Conservation (phyloP, 2,113 vertebrate species). For the Eubucco bourcierii region DNA sequence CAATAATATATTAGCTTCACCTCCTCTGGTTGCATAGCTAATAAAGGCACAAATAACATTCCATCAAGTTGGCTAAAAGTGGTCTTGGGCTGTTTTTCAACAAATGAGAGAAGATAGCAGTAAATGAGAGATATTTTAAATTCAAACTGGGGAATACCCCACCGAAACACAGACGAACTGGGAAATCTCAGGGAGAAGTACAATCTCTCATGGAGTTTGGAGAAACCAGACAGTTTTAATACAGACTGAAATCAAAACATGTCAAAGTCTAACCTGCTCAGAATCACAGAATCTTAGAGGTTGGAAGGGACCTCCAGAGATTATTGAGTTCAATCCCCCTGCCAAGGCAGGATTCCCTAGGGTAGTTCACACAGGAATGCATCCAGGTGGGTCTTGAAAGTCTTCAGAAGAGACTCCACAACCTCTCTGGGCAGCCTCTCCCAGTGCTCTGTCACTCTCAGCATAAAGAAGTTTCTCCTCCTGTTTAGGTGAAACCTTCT, state of each 20-base stretch:
- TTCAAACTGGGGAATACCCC: not conserved
- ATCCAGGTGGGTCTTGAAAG: too few relatives aligned
- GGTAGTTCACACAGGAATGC: too few relatives aligned
- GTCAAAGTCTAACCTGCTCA: not conserved
- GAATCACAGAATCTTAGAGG: too few relatives aligned
- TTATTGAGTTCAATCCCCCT: too few relatives aligned
- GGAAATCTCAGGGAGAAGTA: not conserved
- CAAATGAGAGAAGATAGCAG: not conserved
- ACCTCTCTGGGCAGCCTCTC: too few relatives aligned
- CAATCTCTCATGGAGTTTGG: not conserved
- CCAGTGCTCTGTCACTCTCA: too few relatives aligned
- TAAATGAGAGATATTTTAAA: not conserved
- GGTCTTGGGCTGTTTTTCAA: not conserved
- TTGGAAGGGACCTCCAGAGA: too few relatives aligned
- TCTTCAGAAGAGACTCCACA: too few relatives aligned
- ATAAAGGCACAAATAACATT: not conserved
- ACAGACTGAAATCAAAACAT: not conserved
- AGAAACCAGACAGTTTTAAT: not conserved
- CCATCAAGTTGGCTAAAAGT: not conserved
- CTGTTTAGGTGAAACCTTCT: too few relatives aligned
- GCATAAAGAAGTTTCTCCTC: too few relatives aligned
- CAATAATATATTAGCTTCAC: not conserved
- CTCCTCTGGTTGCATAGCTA: not conserved
- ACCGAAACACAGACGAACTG: not conserved
- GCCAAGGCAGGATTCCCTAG: too few relatives aligned